Evolutionary conservation across 2,797 vertebrate genomes (phyloP).

Genomic region (Myotis pilosus): DNA sequence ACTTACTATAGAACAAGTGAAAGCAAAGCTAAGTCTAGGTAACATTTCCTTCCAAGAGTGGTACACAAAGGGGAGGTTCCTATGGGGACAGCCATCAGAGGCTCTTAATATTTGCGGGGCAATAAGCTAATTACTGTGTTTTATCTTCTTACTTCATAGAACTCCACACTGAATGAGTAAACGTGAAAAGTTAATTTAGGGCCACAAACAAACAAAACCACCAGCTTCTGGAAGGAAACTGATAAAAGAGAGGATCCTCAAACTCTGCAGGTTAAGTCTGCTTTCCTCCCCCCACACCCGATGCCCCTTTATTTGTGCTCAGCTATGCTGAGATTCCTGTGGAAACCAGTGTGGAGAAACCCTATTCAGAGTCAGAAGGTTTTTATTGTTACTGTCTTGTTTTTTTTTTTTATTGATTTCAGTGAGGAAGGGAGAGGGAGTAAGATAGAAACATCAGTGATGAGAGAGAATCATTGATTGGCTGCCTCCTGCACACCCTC

Average conservation of each 20-base stretch:
- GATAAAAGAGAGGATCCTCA: not conserved
- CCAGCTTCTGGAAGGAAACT: not conserved
- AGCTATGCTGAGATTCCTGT: not conserved
- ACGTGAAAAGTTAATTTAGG: slow-evolving; percentile 43
- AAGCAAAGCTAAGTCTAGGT: not conserved
- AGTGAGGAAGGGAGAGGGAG: no score
- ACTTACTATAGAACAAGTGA: not conserved
- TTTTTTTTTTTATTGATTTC: no score
- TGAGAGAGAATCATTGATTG: no score
- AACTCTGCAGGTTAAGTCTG: not conserved
- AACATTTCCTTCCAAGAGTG: slow-evolving; percentile 21
- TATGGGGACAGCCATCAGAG: not conserved
- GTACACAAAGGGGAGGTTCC: not conserved
- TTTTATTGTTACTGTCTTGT: not conserved
- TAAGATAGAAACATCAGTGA: no score
- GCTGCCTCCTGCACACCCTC: no score
- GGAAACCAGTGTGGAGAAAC: not conserved
- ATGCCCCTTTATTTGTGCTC: not conserved
- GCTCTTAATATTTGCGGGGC: slow-evolving; percentile 63
- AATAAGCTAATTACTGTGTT: slow-evolving; percentile 68
- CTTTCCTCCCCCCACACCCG: not conserved
- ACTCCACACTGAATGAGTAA: slow-evolving; percentile 17
- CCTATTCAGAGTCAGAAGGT: not conserved
- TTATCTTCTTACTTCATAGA: slow-evolving; percentile 67
- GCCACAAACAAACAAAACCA: not conserved